phyloP scores from a whole-genome alignment of 1,140 invertebrate species.

The Ditylenchus dipsaci region DNA sequence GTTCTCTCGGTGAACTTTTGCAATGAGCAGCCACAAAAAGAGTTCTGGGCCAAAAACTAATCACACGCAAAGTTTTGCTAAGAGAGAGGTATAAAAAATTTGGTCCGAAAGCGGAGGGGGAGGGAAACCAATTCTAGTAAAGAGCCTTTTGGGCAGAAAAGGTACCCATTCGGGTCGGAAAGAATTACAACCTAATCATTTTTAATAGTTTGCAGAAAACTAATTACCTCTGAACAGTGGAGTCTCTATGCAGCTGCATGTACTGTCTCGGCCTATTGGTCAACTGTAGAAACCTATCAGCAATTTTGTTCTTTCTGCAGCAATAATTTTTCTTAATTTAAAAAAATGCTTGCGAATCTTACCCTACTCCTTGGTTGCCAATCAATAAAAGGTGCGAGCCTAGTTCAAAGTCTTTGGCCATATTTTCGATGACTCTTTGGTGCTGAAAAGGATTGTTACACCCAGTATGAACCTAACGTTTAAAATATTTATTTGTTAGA shows the following conservation, averaged over 20 bases:
- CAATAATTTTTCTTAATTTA: too few species aligned
- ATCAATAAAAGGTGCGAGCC: conserved; percentile 86
- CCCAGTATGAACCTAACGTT: background rate
- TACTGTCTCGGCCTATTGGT: conserved; percentile 86
- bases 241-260: conserved; percentile 89
- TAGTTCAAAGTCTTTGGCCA: conserved; percentile 82
- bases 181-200: too few species aligned
- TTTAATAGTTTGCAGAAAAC: too few species aligned
- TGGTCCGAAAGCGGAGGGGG: too few species aligned
- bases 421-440: conserved; percentile 73
- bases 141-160: too few species aligned
- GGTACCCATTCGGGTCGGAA: too few species aligned
- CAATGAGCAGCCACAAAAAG: too few species aligned
- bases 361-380: conserved; percentile 86
- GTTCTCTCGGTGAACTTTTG: too few species aligned
- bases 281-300: conserved; percentile 80
- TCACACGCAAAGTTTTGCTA: too few species aligned
- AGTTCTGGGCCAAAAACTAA: too few species aligned
- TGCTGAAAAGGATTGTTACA: conserved; percentile 66
- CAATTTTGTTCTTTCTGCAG: conserved; percentile 77
- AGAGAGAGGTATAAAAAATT: too few species aligned
- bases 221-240: conserved; percentile 86
- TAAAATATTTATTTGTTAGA: background rate
- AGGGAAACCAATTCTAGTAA: too few species aligned
- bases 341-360: background rate